Base-by-base conservation (phyloP, 2,113 vertebrate species). In the Rhinoderma darwinii region DNA sequence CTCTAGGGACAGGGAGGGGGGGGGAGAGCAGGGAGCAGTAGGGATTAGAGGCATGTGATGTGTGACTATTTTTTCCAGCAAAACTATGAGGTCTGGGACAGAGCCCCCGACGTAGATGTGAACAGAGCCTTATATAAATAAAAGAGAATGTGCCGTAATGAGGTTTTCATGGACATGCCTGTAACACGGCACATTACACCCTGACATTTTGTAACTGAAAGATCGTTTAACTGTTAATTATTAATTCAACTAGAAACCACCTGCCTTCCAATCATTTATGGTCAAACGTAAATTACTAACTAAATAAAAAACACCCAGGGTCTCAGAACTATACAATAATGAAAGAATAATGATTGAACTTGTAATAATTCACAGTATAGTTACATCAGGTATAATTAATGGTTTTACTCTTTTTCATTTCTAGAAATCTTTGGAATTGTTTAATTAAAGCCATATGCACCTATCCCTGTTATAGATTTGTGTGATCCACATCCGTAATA, bases 171-270 rank as follows among this genome's bases (percentile, higher is more conserved):
- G 32, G 32, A 5, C 50, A 9, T n/a, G 41, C 41, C 27, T 35
- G 39, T 68, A 77, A 85, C 50, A 44, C 51, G 41, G 47, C 32
- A 44, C 9, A 30, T 75, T 59, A 75, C 37, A 27, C 47, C n/a
- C 35, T 39, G 70, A 30, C 47, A 25, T 61, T 70, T 61, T 22
- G 20, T 56, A 25, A 68, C 17, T 30, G 30, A 54, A 51, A 37
- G 30, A 68, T 83, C 44, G 18, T 83, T 77, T 44, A 37, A 70
- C 22, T 63, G 51, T 78, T 86, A 86, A 84, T 76, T 86, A 86
- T 86, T 78, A 86, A 78, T 50, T 66, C 27, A 32, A 4, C 59
- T 66, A 17, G 41, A 27, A 39, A 35, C 61, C 8, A 1, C 41
- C 27, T 44, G 54, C 72, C 15, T 76, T 50, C 39, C 73, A 14